Percentiles rank a stretch among this genome's conserved stretches.
These are phyloP conservation scores for Mesoclemmys tuberculata DNA, from an alignment of 2,113 vertebrate species.

Conservation along the genomic window DNA sequence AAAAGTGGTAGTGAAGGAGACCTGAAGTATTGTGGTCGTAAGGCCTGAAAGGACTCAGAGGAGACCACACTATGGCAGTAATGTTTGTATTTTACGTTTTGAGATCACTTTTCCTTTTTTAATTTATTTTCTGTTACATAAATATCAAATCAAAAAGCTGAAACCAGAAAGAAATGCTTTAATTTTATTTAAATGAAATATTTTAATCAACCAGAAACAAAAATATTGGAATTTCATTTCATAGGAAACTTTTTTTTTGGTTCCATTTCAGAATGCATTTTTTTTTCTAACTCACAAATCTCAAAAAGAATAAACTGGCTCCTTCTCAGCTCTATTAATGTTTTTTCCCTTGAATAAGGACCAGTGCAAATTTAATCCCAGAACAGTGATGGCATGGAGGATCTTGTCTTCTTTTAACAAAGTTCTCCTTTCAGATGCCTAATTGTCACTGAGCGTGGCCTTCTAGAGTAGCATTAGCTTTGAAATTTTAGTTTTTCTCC, in stretches of 20 bases:
- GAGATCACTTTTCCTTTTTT: neutral
- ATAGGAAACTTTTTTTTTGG: neutral
- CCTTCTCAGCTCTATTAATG: neutral
- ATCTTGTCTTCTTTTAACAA: neutral
- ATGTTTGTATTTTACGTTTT: neutral
- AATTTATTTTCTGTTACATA: neutral
- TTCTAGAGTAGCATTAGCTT: neutral
- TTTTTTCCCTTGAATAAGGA: neutral
- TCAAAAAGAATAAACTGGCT: neutral
- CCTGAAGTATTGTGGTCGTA: neutral
- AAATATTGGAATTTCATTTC: neutral
- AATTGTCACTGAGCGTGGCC: neutral
- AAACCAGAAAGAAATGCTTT: neutral
- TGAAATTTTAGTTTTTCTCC: neutral
- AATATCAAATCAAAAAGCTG: neutral
- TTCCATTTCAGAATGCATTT: neutral
- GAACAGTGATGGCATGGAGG: neutral
- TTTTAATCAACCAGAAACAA: neutral
- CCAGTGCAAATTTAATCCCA: neutral
- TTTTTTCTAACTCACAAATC: neutral
- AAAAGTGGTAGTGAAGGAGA: neutral
- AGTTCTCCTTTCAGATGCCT: neutral
- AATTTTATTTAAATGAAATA: neutral
- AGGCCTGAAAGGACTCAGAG: neutral
- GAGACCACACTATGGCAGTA: neutral